phyloP scores from a whole-genome alignment of 2,888 invertebrate genomes.

The Sphinx pinastri region DNA sequence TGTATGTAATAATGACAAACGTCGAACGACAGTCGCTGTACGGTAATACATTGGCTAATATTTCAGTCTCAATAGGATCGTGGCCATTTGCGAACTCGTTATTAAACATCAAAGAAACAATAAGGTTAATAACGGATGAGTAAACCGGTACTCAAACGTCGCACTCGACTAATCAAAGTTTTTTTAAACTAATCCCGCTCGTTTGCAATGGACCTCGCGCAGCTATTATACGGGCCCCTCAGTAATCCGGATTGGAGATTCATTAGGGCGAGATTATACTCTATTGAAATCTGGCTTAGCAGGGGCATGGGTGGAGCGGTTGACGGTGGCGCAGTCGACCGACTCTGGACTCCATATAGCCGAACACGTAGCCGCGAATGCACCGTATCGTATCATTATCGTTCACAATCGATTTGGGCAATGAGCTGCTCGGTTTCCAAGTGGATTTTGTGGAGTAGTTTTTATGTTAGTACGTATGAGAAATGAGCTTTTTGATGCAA shows the following conservation, averaged over 20 bases:
- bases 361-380: constrained; percentile 26
- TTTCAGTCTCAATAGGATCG: neutral
- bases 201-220: constrained; percentile 69
- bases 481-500: too few relatives aligned
- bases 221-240: constrained; percentile 71
- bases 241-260: constrained; percentile 83
- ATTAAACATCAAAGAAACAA: constrained; percentile 25
- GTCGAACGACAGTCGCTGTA: neutral
- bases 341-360: constrained; percentile 22
- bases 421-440: neutral
- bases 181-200: constrained; percentile 72
- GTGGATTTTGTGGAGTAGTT: neutral
- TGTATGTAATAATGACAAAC: constrained; percentile 21
- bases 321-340: constrained; percentile 40
- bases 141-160: constrained; percentile 32
- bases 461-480: too few relatives aligned
- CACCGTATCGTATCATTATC: constrained; percentile 30
- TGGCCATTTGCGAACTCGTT: neutral
- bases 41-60: neutral
- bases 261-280: constrained; percentile 84
- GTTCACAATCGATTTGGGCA: constrained; percentile 12
- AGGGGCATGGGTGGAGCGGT: constrained; percentile 57
- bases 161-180: constrained; percentile 71
- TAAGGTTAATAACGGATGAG: constrained; percentile 30
- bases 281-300: constrained; percentile 83